Evolutionary conservation across 2,888 invertebrate genomes (phyloP), one percentile per base, ranked within the genome.

Genomic region (Lysandra coridon): DNA sequence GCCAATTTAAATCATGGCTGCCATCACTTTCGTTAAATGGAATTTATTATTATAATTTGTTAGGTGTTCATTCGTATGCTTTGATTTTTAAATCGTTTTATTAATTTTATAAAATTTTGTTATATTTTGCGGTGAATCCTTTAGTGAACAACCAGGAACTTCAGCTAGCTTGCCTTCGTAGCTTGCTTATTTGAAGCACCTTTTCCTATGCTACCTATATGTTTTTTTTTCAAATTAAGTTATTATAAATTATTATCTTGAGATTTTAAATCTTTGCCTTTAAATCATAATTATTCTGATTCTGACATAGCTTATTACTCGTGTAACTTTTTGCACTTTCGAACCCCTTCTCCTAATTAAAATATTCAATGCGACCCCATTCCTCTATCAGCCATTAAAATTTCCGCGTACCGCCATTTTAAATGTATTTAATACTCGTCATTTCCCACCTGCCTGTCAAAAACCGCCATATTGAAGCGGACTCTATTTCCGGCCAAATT

Each of bases 401-500:
- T 69, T 33, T 69, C 69, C 69, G 69, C 5, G 14, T 14, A 69
- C 69, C 69, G 69, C 33, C 69, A 86, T 87, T 87, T 86, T 85
- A 84, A 87, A 86, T 87, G 84, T 85, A 84, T 86, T 87, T 76
- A 88, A 88, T 88, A 86, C 83, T 69, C 89, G 90, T 89, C 91
- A 92, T 91, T 89, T 88, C 83, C 86, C 80, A 87, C 86, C 91
- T 92, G 92, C 91, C 93, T 33, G 69, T 69, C 69, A 14, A 14
- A 89, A 81, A 86, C 86, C 84, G 85, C 86, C 87, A 84, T 82
- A 84, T 83, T 78, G 82, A 81, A 82, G 84, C 84, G 84, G 84
- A 88, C 83, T 86, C 84, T 86, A 90, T 91, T 91, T 90, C 90
- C 91, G 87, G 87, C 85, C 84, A 87, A 86, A 87, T 86, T 85